A percentile compares a stretch with the other conserved stretches of the same genome.
Evolutionary conservation across 2,888 invertebrate species (phyloP).

Genomic region (Megaustenia siamemsis): DNA sequence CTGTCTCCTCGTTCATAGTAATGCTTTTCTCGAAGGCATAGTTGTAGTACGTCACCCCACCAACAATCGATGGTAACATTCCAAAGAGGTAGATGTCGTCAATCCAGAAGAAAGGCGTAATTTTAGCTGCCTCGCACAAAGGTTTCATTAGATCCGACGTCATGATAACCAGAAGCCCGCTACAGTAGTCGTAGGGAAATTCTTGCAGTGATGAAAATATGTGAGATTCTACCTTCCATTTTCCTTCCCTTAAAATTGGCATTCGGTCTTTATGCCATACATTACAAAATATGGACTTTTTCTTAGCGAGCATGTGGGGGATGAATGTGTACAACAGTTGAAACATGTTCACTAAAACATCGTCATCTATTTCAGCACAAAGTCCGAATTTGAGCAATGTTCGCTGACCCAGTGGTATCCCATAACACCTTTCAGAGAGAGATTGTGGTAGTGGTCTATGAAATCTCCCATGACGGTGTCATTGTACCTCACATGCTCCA

Average conservation of each 20-base stretch:
- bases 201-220: constrained; percentile 13
- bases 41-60: constrained; percentile 47
- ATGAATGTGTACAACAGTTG: constrained; percentile 45
- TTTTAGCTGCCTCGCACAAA: constrained; percentile 48
- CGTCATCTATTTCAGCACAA: constrained; percentile 56
- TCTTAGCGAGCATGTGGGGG: constrained; percentile 34
- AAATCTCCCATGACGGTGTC: constrained; percentile 74
- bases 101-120: constrained; percentile 58
- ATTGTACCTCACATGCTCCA: constrained; percentile 64
- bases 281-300: constrained; percentile 53
- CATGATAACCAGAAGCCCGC: constrained; percentile 54
- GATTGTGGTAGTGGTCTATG: constrained; percentile 69
- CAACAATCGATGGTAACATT: constrained; percentile 51
- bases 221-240: constrained; percentile 51
- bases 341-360: constrained; percentile 55
- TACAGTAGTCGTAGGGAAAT: constrained; percentile 56
- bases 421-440: constrained; percentile 73
- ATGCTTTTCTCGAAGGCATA: constrained; percentile 38
- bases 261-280: constrained; percentile 51
- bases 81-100: constrained; percentile 58
- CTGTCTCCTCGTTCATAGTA: constrained; percentile 10
- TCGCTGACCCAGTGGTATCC: constrained; percentile 59
- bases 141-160: constrained; percentile 48
- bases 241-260: constrained; percentile 38
- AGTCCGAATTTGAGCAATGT: constrained; percentile 44